phyloP scores from a whole-genome alignment of 2,797 vertebrate species.

The Podarcis lilfordi region DNA sequence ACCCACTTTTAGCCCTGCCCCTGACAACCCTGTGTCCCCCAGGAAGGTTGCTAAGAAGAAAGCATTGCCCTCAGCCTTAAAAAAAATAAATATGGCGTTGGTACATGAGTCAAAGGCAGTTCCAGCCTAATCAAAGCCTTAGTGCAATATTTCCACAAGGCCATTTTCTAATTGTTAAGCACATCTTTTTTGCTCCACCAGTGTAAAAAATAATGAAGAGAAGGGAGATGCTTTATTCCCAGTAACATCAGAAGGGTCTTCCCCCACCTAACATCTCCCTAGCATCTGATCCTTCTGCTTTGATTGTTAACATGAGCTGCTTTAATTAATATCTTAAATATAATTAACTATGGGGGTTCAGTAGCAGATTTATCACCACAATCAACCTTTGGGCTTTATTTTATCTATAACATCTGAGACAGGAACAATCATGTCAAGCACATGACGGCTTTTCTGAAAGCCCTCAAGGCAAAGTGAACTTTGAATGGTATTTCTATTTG shows the following conservation, averaged over 20 bases:
- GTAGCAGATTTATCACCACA: background rate
- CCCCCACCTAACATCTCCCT: background rate
- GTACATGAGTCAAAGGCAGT: no score
- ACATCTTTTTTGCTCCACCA: background rate
- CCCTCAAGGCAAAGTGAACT: background rate
- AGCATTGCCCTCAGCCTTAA: no score
- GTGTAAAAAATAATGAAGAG: background rate
- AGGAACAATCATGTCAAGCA: background rate
- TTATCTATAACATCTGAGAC: background rate
- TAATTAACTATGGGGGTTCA: background rate
- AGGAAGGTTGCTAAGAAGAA: no score
- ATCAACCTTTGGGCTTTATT: background rate
- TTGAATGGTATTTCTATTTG: background rate
- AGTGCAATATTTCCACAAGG: background rate
- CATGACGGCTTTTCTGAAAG: background rate
- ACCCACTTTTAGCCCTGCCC: no score
- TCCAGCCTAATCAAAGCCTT: background rate
- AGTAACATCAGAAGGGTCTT: background rate
- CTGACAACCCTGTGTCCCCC: background rate
- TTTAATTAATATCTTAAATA: conserved; percentile 22
- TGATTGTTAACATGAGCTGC: background rate
- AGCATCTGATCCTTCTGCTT: background rate
- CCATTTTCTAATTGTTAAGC: background rate
- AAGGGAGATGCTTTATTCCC: background rate
- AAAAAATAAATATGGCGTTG: background rate